Percentiles rank a stretch among this genome's conserved stretches.
phyloP scores from a whole-genome alignment of 2,113 vertebrate species.

The Cairina moschata region DNA sequence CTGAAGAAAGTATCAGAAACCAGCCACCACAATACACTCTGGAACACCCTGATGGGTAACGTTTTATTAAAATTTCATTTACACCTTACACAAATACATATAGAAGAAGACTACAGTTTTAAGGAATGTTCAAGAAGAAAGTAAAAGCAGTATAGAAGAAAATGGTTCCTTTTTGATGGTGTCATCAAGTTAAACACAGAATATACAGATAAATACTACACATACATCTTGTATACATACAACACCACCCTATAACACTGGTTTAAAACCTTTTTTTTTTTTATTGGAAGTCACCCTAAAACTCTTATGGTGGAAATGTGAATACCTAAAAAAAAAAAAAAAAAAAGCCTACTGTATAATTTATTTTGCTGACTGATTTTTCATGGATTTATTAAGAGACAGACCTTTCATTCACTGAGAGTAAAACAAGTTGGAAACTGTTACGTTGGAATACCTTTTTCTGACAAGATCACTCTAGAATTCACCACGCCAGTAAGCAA shows the following conservation, averaged over 20 bases:
- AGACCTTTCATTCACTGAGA: neutral
- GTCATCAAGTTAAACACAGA: neutral
- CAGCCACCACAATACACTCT: neutral
- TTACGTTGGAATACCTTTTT: neutral
- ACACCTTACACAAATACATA: neutral
- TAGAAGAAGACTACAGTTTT: neutral
- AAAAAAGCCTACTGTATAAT: neutral
- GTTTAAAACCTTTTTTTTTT: neutral
- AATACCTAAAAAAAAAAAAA: neutral
- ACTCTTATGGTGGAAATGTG: neutral
- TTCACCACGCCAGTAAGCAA: neutral
- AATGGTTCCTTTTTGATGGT: neutral
- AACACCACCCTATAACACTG: neutral
- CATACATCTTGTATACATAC: neutral
- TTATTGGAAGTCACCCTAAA: neutral
- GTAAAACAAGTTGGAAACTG: neutral
- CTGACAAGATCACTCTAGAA: neutral
- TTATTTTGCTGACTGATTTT: neutral
- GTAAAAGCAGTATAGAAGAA: neutral
- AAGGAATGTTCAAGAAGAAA: neutral
- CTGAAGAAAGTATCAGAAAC: neutral
- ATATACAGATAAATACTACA: neutral
- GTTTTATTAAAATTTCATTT: neutral
- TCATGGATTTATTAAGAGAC: neutral
- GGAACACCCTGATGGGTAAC: neutral